Evolutionary conservation across 2,797 vertebrate genomes (phyloP), one percentile per base, ranked within the genome.

Genomic region (Onychomys arenicola): DNA sequence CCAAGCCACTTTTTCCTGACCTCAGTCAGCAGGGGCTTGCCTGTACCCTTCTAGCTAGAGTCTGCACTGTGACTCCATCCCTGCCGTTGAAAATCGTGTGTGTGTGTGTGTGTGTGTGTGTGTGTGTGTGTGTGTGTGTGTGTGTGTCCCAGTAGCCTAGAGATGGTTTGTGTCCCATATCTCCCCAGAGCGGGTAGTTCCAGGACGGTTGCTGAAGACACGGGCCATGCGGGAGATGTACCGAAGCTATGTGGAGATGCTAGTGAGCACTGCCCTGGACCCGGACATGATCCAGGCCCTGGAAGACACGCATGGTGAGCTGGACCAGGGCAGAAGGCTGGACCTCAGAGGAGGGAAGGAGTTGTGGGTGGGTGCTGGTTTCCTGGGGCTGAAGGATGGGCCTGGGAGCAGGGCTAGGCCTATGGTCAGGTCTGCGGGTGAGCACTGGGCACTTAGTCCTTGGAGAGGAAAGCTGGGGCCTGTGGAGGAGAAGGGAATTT

Each of bases 241-340:
- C 98, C 99, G 99, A 97, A 99, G 99, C 98, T 99, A 99, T 0
- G 99, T 99, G 97, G 99, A 99, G 98, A 99, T 99, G 99, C 97
- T 99, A 96, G 99, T 99, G 97, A 99, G 99, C 98, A 99, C 99
- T 0, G 99, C 99, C 0, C 98, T 99, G 55, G 99, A 99, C 98
- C 99, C 99, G 0, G 99, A 99, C 98, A 99, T 99, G 99, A 99
- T 99, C 98, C 99, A 99, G 98, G 99, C 99, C 86, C 98, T 99
- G 97, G 99, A 99, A 97, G 99, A 99, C 98, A 99, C 99, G 0
- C 99, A 99, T 0, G 99, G 99, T 99, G 96, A 98, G 98, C 96
- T 1, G 49, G 29, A 17, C 27, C 85, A 21, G 25, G 52, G n/a
- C 34, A 8, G 57, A 32, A 29, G 81, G 8, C 27, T 67, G 43